Evolutionary conservation across 2,113 vertebrate species (phyloP), one percentile per base, ranked within the genome.

Genomic region (Casuarius casuarius): DNA sequence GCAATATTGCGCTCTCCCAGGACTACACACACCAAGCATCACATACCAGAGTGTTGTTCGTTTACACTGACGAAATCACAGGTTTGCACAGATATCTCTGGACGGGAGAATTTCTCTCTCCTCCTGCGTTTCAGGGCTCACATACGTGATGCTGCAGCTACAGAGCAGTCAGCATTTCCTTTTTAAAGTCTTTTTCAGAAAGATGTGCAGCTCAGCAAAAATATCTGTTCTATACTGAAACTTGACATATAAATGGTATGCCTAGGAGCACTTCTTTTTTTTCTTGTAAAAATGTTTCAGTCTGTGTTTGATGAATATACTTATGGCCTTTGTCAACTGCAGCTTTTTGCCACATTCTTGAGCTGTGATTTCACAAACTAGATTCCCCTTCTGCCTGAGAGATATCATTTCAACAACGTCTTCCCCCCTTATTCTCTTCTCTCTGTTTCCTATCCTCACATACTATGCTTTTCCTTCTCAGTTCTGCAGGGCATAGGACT

Each of bases 281-380:
- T 89, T 82, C 89, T 95, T 97, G 91, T 90, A 94, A 94, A 93
- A 92, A 90, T 65, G 75, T 92, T 96, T 92, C 75, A 80, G 79
- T 62, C 79, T 74, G 48, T 95, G 92, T 97, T 95, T 92, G 88
- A 93, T 95, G 94, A 95, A 94, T 94, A 92, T 89, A 95, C 85
- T 92, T 93, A 95, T 18, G 78, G 94, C 94, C 95, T 96, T 94
- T 95, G 96, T 96, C 95, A 95, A 70, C 70, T 72, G 71, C 35
- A 92, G 89, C 26, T 77, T 95, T 95, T 92, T 92, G 76, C 67
- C 87, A 78, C 92, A 66, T 95, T 92, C 86, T 85, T 72, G 90
- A 93, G 87, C 71, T 90, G 79, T 93, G 92, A 94, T 95, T 97
- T 94, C 94, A 95, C 87, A 94, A 92, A 51, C 70, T 78, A 74